These are phyloP conservation scores for Oophaga sylvatica DNA, from an alignment of 2,797 vertebrate genomes.

Conservation along the genomic window DNA sequence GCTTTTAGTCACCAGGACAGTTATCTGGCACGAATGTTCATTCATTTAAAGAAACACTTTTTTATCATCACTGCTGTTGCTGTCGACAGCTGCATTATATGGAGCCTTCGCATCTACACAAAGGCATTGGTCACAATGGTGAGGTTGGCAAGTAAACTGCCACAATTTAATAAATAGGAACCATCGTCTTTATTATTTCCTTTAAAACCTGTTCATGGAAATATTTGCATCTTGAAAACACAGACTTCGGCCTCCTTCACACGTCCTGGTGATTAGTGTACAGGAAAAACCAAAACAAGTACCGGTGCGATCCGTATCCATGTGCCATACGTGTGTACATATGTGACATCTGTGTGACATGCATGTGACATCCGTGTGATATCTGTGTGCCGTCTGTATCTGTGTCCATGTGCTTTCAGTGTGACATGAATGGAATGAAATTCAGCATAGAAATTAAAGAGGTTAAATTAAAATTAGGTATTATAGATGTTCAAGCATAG, in stretches of 20 bases:
- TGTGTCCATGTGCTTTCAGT: too few species aligned
- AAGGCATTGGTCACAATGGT: background rate
- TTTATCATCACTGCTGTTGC: slow-evolving; percentile 16
- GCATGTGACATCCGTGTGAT: too few species aligned
- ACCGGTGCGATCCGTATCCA: too few species aligned
- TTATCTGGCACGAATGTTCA: background rate
- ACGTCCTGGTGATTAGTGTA: too few species aligned
- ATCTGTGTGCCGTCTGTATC: too few species aligned
- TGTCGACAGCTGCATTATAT: background rate
- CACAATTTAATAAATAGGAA: background rate
- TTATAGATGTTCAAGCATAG: too few species aligned
- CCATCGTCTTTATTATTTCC: background rate
- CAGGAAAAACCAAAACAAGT: too few species aligned
- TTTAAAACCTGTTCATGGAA: background rate
- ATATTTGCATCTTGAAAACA: background rate
- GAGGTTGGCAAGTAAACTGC: background rate
- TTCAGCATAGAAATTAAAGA: too few species aligned
- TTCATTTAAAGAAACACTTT: background rate
- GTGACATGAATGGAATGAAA: too few species aligned
- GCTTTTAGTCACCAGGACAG: slow-evolving; percentile 10
- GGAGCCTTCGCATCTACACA: background rate
- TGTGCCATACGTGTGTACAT: too few species aligned
- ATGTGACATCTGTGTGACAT: too few species aligned
- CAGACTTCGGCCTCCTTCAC: background rate
- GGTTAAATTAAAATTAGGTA: too few species aligned